These are phyloP conservation scores for Galagoides demidoff DNA, from an alignment of 2,797 vertebrate species.

Conservation along the genomic window DNA sequence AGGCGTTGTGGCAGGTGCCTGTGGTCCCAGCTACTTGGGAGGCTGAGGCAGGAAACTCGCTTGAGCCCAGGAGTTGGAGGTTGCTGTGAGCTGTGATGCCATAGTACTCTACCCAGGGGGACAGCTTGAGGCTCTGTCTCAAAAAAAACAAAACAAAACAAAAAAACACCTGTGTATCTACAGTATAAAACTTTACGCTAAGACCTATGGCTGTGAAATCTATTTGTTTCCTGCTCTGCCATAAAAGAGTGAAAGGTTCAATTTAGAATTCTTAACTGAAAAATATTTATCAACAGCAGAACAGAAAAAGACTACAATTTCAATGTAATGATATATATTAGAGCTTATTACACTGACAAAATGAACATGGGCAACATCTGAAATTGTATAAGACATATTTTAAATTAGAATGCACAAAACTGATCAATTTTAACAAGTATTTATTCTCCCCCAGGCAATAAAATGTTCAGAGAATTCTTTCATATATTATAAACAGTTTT, in stretches of 20 bases:
- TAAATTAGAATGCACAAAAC: conserved; percentile 26
- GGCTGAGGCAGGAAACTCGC: too few species aligned
- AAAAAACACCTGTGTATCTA: background rate
- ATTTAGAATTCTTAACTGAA: background rate
- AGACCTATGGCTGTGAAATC: background rate
- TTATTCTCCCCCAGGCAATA: background rate
- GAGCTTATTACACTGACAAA: background rate
- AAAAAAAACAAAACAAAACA: too few species aligned
- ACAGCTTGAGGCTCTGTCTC: too few species aligned
- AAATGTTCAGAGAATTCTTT: background rate
- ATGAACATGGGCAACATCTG: background rate
- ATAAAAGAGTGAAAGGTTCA: background rate
- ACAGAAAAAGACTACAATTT: background rate
- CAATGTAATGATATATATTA: background rate
- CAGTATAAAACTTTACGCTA: background rate
- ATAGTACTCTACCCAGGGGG: too few species aligned
- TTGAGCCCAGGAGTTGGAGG: too few species aligned
- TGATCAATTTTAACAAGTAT: background rate
- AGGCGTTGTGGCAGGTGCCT: too few species aligned
- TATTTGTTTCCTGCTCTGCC: background rate
- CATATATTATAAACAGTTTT: background rate
- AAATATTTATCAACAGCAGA: conserved; percentile 17
- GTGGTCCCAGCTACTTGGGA: too few species aligned
- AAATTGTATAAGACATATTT: conserved; percentile 2
- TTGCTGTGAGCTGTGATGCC: too few species aligned